Percentiles rank a stretch among this genome's conserved stretches.
Conservation (phyloP, 2,797 vertebrate genomes). For the Arrhamphus sclerolepis region DNA sequence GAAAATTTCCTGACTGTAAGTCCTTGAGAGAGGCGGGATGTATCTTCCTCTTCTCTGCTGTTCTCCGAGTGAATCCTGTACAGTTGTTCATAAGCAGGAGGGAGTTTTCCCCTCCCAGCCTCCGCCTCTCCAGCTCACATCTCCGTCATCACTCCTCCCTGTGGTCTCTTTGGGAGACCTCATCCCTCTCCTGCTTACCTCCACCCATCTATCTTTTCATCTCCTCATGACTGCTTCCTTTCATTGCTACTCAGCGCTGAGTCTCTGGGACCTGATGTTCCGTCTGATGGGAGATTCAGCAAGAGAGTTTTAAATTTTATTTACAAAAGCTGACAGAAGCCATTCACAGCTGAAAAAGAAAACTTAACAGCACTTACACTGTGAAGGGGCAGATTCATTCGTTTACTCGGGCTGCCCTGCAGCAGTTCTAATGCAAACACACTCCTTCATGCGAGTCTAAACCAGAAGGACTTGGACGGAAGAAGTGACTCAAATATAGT, state of each 20-base stretch:
- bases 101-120: slow-evolving; percentile 68
- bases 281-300: slow-evolving; percentile 1
- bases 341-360: neutral
- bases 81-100: slow-evolving; percentile 59
- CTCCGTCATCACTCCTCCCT: slow-evolving; percentile 62
- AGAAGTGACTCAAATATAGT: slow-evolving; percentile 72
- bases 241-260: slow-evolving; percentile 45
- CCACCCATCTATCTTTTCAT: slow-evolving; percentile 72
- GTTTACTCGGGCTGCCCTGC: neutral
- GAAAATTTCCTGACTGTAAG: slow-evolving; percentile 30
- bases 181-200: slow-evolving; percentile 53
- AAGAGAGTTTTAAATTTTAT: neutral
- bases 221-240: slow-evolving; percentile 68
- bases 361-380: neutral
- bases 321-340: neutral
- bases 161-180: slow-evolving; percentile 62
- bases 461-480: slow-evolving; percentile 44
- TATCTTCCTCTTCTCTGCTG: slow-evolving; percentile 11
- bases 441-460: slow-evolving; percentile 14
- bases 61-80: slow-evolving; percentile 20
- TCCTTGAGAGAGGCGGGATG: slow-evolving; percentile 29
- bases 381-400: slow-evolving; percentile 31
- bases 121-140: slow-evolving; percentile 54
- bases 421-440: slow-evolving; percentile 49
- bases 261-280: slow-evolving; percentile 34